phyloP scores from a whole-genome alignment of 2,797 vertebrate species.

The Sebastes alutus region DNA sequence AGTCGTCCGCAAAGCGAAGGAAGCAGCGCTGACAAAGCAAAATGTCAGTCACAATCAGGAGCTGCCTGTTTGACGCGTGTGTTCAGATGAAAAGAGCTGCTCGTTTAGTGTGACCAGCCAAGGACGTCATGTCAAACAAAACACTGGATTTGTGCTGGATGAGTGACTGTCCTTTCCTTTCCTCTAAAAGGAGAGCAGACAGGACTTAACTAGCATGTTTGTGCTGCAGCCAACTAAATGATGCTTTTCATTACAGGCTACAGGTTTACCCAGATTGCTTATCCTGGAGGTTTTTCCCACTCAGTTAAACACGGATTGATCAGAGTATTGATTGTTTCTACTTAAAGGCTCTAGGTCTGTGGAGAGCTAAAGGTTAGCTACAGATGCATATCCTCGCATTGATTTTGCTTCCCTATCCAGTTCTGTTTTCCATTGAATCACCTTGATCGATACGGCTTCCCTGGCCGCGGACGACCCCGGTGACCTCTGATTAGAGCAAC shows the following conservation, averaged over 20 bases:
- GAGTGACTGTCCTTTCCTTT: neutral
- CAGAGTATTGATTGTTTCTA: slow-evolving; percentile 58
- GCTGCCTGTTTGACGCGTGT: slow-evolving; percentile 14
- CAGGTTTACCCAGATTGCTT: slow-evolving; percentile 34
- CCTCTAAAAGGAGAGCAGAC: neutral
- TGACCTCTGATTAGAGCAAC: slow-evolving; percentile 63
- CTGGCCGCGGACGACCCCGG: slow-evolving; percentile 26
- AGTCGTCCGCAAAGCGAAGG: neutral
- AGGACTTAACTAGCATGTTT: neutral
- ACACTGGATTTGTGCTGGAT: neutral
- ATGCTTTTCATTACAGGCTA: neutral
- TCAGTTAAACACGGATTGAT: slow-evolving; percentile 63
- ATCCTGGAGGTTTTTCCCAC: slow-evolving; percentile 14
- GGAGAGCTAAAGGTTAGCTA: slow-evolving; percentile 55
- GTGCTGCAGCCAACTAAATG: neutral
- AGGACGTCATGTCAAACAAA: slow-evolving; percentile 22
- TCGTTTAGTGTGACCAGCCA: slow-evolving; percentile 5
- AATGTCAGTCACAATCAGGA: slow-evolving; percentile 40
- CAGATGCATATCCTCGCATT: slow-evolving; percentile 58
- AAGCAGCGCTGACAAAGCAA: slow-evolving; percentile 52
- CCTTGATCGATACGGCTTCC: slow-evolving; percentile 42
- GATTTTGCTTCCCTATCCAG: slow-evolving; percentile 61
- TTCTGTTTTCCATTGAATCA: slow-evolving; percentile 45
- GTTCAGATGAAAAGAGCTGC: slow-evolving; percentile 12
- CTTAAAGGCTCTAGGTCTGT: slow-evolving; percentile 33